A percentile compares a stretch with the other conserved stretches of the same genome.
Conservation (phyloP, 1,140 invertebrate genomes). For the Trinorchestia longiramus region DNA sequence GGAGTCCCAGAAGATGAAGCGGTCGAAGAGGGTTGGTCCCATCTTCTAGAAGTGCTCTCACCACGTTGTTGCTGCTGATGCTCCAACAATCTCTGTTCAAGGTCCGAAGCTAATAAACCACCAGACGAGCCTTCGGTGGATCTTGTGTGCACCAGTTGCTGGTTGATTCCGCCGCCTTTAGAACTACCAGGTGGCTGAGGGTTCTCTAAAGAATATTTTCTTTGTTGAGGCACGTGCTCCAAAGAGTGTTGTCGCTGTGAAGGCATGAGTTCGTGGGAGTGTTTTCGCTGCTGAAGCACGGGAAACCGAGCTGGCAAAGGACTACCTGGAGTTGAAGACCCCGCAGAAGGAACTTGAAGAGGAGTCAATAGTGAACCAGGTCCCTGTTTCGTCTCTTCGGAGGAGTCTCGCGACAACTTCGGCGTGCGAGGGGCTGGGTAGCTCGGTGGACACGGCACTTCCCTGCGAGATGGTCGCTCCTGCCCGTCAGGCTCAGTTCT, state of each 20-base stretch:
- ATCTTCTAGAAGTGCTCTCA: slow-evolving; percentile 15
- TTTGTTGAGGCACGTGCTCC: slow-evolving; percentile 27
- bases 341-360: neutral
- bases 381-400: slow-evolving; percentile 29
- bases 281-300: neutral
- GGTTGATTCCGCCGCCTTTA: neutral
- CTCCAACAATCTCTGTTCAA: slow-evolving; percentile 20
- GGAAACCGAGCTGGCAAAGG: neutral
- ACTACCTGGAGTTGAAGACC: slow-evolving; percentile 17
- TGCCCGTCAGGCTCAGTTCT: slow-evolving; percentile 28
- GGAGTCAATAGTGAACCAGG: neutral
- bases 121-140: slow-evolving; percentile 9
- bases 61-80: slow-evolving; percentile 16
- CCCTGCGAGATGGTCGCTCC: neutral
- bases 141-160: neutral
- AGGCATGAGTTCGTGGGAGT: slow-evolving; percentile 39
- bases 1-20: neutral
- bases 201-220: slow-evolving; percentile 38
- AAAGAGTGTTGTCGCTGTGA: slow-evolving; percentile 8
- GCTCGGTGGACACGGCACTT: neutral
- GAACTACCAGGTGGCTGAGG: neutral
- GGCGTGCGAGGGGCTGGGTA: neutral
- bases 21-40: slow-evolving; percentile 1
- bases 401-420: neutral
- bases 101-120: slow-evolving; percentile 22